Conservation (phyloP, 2,888 invertebrate species). For the Drosophila stalkeri region DNA sequence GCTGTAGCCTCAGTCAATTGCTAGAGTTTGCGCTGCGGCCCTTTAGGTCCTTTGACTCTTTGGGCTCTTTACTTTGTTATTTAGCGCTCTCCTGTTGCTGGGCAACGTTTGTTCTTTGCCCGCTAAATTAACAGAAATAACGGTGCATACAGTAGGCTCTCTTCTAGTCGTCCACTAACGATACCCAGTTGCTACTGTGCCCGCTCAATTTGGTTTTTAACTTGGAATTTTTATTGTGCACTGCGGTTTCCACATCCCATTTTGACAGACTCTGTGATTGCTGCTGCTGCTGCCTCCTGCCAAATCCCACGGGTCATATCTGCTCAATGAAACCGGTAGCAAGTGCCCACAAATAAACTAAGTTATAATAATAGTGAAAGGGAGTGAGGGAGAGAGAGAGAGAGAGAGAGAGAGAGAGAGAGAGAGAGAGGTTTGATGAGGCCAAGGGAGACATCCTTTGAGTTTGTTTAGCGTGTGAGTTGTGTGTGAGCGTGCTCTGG, state of each 20-base stretch:
- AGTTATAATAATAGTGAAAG: background rate
- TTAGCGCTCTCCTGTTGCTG: conserved; percentile 66
- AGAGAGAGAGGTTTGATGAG: background rate
- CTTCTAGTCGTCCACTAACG: conserved; percentile 59
- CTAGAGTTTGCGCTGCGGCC: background rate
- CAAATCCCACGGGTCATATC: conserved; percentile 59
- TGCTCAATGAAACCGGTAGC: conserved; percentile 44
- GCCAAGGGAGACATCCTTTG: background rate
- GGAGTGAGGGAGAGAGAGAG: background rate
- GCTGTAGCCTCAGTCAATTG: conserved; percentile 52
- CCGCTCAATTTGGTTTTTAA: conserved; percentile 55
- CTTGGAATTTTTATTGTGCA: conserved; percentile 66
- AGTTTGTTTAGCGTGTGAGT: conserved; percentile 6
- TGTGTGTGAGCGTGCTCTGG: conserved; percentile 2
- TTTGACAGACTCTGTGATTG: conserved; percentile 28
- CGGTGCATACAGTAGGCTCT: conserved; percentile 41
- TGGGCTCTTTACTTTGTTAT: conserved; percentile 65
- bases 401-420: background rate
- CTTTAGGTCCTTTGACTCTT: conserved; percentile 5
- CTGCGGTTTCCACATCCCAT: conserved; percentile 36
- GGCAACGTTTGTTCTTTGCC: conserved; percentile 56
- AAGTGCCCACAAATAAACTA: background rate
- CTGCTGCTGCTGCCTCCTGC: background rate
- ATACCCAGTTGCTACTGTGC: conserved; percentile 74
- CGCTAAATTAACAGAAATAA: conserved; percentile 80